Evolutionary conservation across 2,113 vertebrate genomes (phyloP).

Genomic region (Saccopteryx leptura): DNA sequence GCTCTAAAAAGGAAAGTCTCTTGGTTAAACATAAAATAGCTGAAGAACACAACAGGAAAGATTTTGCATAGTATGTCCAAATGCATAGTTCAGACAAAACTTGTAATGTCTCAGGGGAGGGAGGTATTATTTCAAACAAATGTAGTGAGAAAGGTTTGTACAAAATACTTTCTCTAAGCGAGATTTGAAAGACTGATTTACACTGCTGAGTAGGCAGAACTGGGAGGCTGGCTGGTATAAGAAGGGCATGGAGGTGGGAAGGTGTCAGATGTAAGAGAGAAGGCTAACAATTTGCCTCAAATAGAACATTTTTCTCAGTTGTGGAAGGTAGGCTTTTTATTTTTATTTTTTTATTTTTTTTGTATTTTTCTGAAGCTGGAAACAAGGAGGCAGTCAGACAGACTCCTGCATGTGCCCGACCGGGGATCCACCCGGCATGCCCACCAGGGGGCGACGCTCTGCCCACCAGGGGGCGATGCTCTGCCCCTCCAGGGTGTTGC

Average conservation of each 20-base stretch:
- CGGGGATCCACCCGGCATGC: no score
- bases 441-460: no score
- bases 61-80: neutral
- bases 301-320: neutral
- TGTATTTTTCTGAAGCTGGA: no score
- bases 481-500: no score
- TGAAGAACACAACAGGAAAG: neutral
- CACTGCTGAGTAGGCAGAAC: neutral
- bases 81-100: neutral
- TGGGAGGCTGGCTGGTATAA: neutral
- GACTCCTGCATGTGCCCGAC: no score
- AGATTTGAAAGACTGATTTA: neutral
- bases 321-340: neutral
- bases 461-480: no score
- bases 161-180: neutral
- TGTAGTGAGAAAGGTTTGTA: neutral
- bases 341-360: no score
- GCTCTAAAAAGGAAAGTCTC: neutral
- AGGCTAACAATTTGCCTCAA: neutral
- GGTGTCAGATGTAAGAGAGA: neutral
- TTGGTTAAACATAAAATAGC: slow-evolving; percentile 18
- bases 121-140: neutral
- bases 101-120: neutral
- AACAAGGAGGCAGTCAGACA: no score
- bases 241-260: neutral